These are phyloP conservation scores for Telenomus remus DNA, from an alignment of 1,140 invertebrate genomes.

Conservation along the genomic window DNA sequence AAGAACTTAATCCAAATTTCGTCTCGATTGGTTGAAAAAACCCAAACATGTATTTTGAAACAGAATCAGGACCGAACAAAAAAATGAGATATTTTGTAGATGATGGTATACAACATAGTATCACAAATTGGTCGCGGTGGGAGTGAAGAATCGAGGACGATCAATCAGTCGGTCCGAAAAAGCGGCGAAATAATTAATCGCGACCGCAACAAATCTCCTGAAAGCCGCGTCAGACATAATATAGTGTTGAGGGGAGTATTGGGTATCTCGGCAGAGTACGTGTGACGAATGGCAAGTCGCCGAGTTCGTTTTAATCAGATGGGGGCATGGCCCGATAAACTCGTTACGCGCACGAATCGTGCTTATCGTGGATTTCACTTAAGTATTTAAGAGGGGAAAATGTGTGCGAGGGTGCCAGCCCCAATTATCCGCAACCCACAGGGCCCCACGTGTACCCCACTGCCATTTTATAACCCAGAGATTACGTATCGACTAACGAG, in stretches of 20 bases:
- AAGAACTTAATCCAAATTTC: too few relatives aligned
- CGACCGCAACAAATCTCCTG: conserved; percentile 25
- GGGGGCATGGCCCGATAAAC: conserved; percentile 66
- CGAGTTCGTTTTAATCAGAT: conserved; percentile 51
- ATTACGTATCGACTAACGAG: conserved; percentile 48
- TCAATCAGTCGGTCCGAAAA: conserved; percentile 2
- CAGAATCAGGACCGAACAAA: too few relatives aligned
- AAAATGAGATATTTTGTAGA: too few relatives aligned
- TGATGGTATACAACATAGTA: too few relatives aligned
- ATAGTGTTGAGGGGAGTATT: conserved; percentile 9
- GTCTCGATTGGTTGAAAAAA: too few relatives aligned
- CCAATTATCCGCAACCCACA: conserved; percentile 60
- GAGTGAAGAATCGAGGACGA: too few relatives aligned
- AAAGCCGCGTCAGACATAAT: conserved; percentile 37
- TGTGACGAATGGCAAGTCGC: conserved; percentile 43
- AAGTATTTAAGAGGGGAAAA: conserved; percentile 64
- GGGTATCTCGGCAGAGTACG: conserved; percentile 30
- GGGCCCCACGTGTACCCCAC: conserved; percentile 32
- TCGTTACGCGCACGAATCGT: conserved; percentile 71
- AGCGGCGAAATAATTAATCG: conserved; percentile 25
- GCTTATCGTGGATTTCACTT: conserved; percentile 74
- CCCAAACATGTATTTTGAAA: too few relatives aligned
- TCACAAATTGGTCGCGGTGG: too few relatives aligned
- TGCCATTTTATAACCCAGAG: conserved; percentile 46
- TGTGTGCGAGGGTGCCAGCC: conserved; percentile 39